These are phyloP conservation scores for Pandion haliaetus DNA, from an alignment of 2,113 vertebrate genomes.

Conservation along the genomic window DNA sequence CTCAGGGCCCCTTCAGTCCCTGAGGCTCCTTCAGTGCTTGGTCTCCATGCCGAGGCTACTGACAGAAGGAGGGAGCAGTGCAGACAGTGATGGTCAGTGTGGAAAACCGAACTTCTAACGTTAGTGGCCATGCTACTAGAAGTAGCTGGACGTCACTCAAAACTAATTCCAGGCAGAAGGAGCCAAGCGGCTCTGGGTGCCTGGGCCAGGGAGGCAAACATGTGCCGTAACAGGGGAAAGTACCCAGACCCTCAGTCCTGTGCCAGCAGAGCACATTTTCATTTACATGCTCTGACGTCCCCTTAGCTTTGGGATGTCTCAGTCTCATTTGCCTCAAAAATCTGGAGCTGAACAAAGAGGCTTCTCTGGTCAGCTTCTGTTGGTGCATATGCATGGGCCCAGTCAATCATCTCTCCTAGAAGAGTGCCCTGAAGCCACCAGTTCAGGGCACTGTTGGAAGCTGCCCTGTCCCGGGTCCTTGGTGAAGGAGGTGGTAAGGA, in stretches of 20 bases:
- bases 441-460: background rate
- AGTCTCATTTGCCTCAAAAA: background rate
- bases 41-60: background rate
- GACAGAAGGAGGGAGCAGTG: background rate
- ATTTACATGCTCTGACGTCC: background rate
- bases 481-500: background rate
- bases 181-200: background rate
- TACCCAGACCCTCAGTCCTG: background rate
- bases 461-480: background rate
- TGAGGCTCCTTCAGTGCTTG: background rate
- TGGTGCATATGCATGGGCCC: accelerated
- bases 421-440: background rate
- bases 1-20: background rate
- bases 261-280: background rate
- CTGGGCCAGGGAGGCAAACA: background rate
- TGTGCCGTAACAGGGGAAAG: background rate
- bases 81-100: background rate
- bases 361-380: background rate
- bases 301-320: background rate
- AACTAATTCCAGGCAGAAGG: background rate
- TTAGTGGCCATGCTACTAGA: background rate
- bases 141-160: background rate
- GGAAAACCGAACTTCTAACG: background rate
- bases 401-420: background rate
- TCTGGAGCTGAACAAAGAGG: background rate